Evolutionary conservation across 2,888 invertebrate genomes (phyloP), one percentile per base, ranked within the genome.

Genomic region (Acronicta aceris): DNA sequence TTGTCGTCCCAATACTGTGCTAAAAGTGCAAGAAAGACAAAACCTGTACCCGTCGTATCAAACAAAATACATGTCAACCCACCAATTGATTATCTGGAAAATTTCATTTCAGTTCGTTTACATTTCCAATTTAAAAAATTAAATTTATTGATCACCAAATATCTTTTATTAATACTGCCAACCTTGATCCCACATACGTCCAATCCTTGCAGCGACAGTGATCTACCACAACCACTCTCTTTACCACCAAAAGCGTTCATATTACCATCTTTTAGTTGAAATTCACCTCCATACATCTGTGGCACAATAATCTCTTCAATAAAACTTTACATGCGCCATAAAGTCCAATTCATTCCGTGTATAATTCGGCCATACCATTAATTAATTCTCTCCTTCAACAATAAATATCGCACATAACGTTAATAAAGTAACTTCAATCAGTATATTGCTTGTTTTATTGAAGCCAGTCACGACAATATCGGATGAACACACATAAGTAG

Each of bases 381-480:
- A 77, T 76, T 74, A 68, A 73, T 59, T 48, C 27, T n/a, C 42
- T 38, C 49, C 50, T 49, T 41, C 49, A 45, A 59, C 65, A 59
- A 78, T 79, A 79, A 78, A 78, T 75, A 71, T 57, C 17, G 43
- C 21, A 42, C 46, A 66, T 50, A 59, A 56, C 49, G 46, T 67
- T 70, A 77, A 79, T 77, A 78, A 78, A 77, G 65, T 73, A 76
- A 61, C 66, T 74, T 65, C 65, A 76, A 76, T 77, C 71, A 79
- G 62, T 68, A 71, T 76, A 74, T 69, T 63, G 52, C 38, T 59
- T 66, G 64, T 58, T 77, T 79, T 75, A 79, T 79, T 67, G 67
- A 43, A 52, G 8, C 12, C 12, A 75, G 75, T 79, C 79, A 79
- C 79, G 79, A 71, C 55, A 60, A 70, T 70, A 65, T 68, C 62